Conservation (phyloP, 2,888 invertebrate genomes). For the Chrysolina oricalcia region DNA sequence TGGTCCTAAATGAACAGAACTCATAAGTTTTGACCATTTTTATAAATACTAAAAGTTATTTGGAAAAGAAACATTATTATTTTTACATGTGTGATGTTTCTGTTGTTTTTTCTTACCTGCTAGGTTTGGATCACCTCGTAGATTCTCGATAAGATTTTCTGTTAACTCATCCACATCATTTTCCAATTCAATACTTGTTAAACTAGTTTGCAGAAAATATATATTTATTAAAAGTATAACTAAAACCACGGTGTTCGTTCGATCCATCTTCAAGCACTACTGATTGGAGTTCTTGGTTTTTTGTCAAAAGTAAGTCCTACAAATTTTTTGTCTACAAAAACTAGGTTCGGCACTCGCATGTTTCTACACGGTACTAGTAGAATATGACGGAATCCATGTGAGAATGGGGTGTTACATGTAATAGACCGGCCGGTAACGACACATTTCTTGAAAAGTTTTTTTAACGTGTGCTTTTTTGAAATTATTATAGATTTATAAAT, state of each 20-base stretch:
- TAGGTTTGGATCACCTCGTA: slow-evolving; percentile 58
- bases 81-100: background rate
- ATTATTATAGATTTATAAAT: too few relatives aligned
- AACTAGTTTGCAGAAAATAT: background rate
- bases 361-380: background rate
- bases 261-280: slow-evolving; percentile 12
- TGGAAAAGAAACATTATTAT: background rate
- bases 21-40: too few relatives aligned
- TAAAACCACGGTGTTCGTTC: background rate
- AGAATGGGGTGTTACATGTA: too few relatives aligned
- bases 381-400: too few relatives aligned
- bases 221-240: background rate
- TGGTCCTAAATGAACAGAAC: too few relatives aligned
- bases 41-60: too few relatives aligned
- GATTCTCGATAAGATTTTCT: slow-evolving; percentile 58
- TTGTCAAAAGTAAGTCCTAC: background rate
- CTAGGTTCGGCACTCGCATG: background rate
- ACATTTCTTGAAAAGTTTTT: too few relatives aligned
- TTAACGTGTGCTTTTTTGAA: too few relatives aligned
- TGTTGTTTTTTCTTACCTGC: slow-evolving; percentile 48
- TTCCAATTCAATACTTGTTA: slow-evolving; percentile 9
- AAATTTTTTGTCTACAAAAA: slow-evolving; percentile 2
- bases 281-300: background rate
- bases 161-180: slow-evolving; percentile 53
- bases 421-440: too few relatives aligned